These are phyloP conservation scores for Caenorhabditis tropicalis DNA, from an alignment of 1,140 invertebrate species.

Conservation along the genomic window DNA sequence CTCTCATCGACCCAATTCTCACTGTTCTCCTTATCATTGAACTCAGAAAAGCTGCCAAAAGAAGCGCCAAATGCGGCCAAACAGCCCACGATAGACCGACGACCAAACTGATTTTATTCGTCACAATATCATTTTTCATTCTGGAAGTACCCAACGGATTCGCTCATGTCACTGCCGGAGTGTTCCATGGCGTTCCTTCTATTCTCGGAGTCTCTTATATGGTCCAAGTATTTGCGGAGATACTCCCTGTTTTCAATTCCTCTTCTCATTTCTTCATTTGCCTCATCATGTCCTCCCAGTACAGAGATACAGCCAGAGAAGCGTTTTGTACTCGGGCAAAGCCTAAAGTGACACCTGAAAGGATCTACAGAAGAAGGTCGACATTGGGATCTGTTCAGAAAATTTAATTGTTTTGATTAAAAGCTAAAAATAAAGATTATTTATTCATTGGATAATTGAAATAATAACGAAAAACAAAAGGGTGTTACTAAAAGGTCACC, in stretches of 20 bases:
- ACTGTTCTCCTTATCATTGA: neutral
- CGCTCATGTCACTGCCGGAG: neutral
- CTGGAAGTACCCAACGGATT: slow-evolving; percentile 20
- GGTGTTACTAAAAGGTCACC: too few species aligned
- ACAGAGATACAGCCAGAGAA: neutral
- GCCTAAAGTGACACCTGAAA: neutral
- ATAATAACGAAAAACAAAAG: too few species aligned
- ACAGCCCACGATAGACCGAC: neutral
- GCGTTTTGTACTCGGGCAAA: neutral
- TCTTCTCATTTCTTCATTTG: slow-evolving; percentile 29
- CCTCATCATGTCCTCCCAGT: neutral
- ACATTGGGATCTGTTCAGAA: too few species aligned
- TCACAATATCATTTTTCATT: slow-evolving; percentile 1
- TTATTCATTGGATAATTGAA: too few species aligned
- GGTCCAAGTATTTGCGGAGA: slow-evolving; percentile 20
- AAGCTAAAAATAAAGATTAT: too few species aligned
- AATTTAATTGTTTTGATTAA: too few species aligned
- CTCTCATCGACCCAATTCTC: slow-evolving; percentile 13
- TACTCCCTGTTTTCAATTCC: slow-evolving; percentile 17
- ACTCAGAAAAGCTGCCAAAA: neutral
- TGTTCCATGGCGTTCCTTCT: neutral
- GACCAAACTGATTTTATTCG: neutral
- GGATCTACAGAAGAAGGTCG: neutral
- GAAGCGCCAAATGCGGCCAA: neutral
- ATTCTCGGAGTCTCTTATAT: neutral